Evolutionary conservation across 1,140 invertebrate species (phyloP).

Genomic region (Acarapis woodi): DNA sequence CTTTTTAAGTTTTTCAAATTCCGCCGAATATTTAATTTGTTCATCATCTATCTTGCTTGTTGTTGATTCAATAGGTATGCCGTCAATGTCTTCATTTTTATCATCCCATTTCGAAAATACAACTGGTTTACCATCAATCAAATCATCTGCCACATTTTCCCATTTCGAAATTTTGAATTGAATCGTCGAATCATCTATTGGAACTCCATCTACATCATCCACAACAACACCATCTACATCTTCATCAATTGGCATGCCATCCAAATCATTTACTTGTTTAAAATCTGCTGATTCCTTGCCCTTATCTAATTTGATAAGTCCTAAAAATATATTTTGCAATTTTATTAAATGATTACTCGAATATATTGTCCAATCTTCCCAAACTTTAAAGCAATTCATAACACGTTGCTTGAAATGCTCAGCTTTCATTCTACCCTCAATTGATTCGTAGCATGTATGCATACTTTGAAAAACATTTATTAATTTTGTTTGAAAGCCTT

Average conservation of each 20-base stretch:
- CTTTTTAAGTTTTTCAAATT: constrained; percentile 1
- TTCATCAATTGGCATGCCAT: constrained; percentile 2
- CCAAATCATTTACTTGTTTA: constrained; percentile 2
- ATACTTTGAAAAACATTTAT: constrained; percentile 57
- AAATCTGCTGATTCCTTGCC: background rate
- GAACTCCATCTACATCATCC: constrained; percentile 52
- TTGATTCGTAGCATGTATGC: constrained; percentile 36
- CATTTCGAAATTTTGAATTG: constrained; percentile 54
- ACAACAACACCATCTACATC: constrained; percentile 16
- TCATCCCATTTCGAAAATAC: constrained; percentile 51
- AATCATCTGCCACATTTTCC: constrained; percentile 72
- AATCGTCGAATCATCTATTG: constrained; percentile 24
- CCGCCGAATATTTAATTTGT: constrained; percentile 10
- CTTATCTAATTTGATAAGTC: constrained; percentile 21
- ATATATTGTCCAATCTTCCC: constrained; percentile 95
- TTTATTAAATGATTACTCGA: constrained; percentile 68
- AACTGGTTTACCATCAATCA: constrained; percentile 55
- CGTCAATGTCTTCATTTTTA: constrained; percentile 19
- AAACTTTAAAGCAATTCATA: constrained; percentile 72
- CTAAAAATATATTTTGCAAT: constrained; percentile 68
- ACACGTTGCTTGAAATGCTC: constrained; percentile 77
- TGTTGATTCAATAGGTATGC: constrained; percentile 13
- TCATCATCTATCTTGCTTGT: constrained; percentile 14
- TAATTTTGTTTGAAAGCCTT: constrained; percentile 58
- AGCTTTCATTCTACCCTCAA: constrained; percentile 64